Conservation (phyloP, 2,113 vertebrate genomes). For the Osmerus eperlanus region DNA sequence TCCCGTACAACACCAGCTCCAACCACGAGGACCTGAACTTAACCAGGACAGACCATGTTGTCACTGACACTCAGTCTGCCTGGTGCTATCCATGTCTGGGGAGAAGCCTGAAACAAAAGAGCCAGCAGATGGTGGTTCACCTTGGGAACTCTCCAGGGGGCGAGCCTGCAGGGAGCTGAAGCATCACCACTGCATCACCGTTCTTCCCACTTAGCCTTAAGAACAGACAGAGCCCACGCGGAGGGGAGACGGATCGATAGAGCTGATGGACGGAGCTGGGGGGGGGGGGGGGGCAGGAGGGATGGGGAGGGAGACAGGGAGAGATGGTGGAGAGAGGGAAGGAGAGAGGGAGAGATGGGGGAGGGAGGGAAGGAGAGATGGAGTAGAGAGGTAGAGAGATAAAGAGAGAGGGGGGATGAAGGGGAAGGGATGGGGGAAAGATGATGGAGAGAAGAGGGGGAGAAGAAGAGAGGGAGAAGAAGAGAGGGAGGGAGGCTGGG, state of each 20-base stretch:
- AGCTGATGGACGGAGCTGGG: constrained; percentile 58
- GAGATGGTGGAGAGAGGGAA: constrained; percentile 14
- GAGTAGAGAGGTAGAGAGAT: background rate
- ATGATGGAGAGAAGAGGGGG: too few relatives aligned
- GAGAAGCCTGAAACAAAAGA: background rate
- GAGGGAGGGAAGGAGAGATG: background rate
- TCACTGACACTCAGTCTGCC: background rate
- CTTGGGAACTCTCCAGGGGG: constrained; percentile 48
- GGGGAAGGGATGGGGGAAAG: too few relatives aligned
- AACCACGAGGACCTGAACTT: too few relatives aligned
- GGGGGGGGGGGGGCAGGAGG: background rate
- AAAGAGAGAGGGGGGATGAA: background rate
- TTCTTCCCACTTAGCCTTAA: constrained; percentile 59
- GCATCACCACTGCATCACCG: constrained; percentile 52
- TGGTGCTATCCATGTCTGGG: background rate
- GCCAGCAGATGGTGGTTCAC: constrained; percentile 43
- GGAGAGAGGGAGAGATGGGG: constrained; percentile 7
- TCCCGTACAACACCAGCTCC: background rate
- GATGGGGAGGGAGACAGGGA: background rate
- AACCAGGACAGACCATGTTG: background rate
- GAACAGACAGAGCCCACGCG: constrained; percentile 56
- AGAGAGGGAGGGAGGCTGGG: constrained; percentile 6
- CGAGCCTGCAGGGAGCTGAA: constrained; percentile 49
- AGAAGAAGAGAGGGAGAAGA: constrained; percentile 17
- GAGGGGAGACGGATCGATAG: constrained; percentile 56